A percentile compares a stretch with the other conserved stretches of the same genome.
These are phyloP conservation scores for Urocyon cinereoargenteus DNA, from an alignment of 2,797 vertebrate species.

Conservation along the genomic window DNA sequence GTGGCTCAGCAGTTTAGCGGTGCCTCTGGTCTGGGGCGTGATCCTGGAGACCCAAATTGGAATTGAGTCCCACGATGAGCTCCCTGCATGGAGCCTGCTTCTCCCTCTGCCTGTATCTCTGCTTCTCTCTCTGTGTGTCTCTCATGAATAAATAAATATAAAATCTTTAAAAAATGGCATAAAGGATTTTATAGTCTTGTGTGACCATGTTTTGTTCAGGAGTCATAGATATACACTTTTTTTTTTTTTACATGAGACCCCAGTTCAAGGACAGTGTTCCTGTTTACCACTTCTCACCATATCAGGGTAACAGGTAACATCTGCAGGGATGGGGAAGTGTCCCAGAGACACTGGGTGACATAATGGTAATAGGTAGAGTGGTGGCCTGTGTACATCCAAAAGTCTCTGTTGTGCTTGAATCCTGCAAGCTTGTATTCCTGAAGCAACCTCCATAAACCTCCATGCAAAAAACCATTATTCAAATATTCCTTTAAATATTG, in stretches of 20 bases:
- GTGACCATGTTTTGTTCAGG: conserved; percentile 65
- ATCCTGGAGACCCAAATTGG: no score
- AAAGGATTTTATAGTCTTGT: conserved; percentile 78
- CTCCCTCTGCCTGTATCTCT: no score
- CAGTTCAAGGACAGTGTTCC: not conserved
- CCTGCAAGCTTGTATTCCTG: not conserved
- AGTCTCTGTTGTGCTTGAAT: not conserved
- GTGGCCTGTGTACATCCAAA: not conserved
- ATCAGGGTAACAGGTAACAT: not conserved
- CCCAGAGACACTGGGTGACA: not conserved
- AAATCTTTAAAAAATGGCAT: conserved; percentile 66
- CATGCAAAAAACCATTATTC: not conserved
- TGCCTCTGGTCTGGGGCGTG: no score
- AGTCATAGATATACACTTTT: not conserved
- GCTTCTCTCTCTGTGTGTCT: no score
- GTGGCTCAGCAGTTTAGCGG: no score
- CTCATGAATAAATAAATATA: no score
- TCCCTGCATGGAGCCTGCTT: no score
- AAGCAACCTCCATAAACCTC: not conserved
- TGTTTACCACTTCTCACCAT: not conserved
- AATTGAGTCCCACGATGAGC: no score
- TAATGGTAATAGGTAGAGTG: not conserved
- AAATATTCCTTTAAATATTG: not conserved
- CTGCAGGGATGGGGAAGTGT: not conserved
- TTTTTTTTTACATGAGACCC: not conserved